phyloP scores from a whole-genome alignment of 2,888 invertebrate genomes.

The Atethmia centrago region DNA sequence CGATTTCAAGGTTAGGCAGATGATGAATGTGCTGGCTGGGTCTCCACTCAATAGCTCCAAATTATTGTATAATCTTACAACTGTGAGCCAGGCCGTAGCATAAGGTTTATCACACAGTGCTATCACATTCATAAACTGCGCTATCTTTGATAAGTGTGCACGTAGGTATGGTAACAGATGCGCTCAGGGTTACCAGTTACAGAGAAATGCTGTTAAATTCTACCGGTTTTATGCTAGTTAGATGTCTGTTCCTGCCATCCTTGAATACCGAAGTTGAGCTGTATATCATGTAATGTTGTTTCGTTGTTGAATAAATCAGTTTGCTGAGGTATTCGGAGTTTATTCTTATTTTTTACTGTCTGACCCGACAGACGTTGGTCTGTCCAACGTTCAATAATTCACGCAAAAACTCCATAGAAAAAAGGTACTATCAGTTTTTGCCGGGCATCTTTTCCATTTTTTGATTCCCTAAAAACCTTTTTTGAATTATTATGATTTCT shows the following conservation, averaged over 20 bases:
- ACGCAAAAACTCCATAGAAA: no score
- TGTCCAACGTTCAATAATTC: no score
- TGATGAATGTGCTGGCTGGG: neutral
- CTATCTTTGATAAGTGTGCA: conserved; percentile 62
- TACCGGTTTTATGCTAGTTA: neutral
- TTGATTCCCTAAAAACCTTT: no score
- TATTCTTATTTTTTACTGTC: no score
- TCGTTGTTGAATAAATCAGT: neutral
- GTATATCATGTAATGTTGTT: neutral
- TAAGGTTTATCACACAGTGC: conserved; percentile 38
- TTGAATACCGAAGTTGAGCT: neutral
- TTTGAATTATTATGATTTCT: no score
- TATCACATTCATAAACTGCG: conserved; percentile 54
- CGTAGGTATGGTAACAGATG: conserved; percentile 49
- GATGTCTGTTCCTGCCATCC: neutral
- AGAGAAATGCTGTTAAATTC: neutral
- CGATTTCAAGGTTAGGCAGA: no score
- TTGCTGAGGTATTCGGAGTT: neutral
- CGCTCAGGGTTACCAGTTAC: conserved; percentile 39
- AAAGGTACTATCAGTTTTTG: no score
- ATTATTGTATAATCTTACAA: conserved; percentile 27
- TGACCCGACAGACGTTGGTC: no score
- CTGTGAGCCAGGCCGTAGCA: conserved; percentile 3
- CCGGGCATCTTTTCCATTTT: no score
- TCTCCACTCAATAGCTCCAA: neutral